phyloP scores from a whole-genome alignment of 2,113 vertebrate species.

The Garra rufa region DNA sequence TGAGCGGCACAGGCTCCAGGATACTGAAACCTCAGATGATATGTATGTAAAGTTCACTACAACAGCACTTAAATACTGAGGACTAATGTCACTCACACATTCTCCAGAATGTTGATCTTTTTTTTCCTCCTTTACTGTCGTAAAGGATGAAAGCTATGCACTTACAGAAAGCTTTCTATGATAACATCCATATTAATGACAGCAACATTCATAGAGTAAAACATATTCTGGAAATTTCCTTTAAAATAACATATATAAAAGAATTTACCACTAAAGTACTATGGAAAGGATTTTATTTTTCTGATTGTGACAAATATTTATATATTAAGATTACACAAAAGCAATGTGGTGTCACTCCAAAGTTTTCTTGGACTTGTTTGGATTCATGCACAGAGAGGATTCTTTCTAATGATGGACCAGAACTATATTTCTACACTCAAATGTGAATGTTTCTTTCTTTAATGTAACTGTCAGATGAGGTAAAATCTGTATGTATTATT shows the following conservation, averaged over 20 bases:
- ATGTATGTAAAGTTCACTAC: slow-evolving; percentile 44
- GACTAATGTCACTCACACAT: slow-evolving; percentile 13
- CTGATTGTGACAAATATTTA: slow-evolving; percentile 55
- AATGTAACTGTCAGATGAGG: slow-evolving; percentile 58
- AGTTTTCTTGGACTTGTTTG: slow-evolving; percentile 50
- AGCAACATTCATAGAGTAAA: slow-evolving; percentile 31
- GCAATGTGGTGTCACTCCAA: slow-evolving; percentile 49
- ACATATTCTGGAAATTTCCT: slow-evolving; percentile 57
- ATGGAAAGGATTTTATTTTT: slow-evolving; percentile 67
- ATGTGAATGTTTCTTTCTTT: slow-evolving; percentile 63
- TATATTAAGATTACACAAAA: slow-evolving; percentile 52
- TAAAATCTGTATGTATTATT: slow-evolving; percentile 62
- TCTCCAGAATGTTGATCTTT: slow-evolving; percentile 34
- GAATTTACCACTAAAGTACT: slow-evolving; percentile 57
- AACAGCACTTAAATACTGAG: slow-evolving; percentile 56
- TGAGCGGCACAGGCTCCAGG: slow-evolving; percentile 6
- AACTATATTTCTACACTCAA: slow-evolving; percentile 64
- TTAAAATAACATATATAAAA: slow-evolving; percentile 51
- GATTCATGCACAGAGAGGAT: slow-evolving; percentile 53
- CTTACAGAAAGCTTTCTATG: slow-evolving; percentile 47
- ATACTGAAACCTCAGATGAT: slow-evolving; percentile 32
- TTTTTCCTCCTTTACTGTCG: slow-evolving; percentile 31
- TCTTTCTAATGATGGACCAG: slow-evolving; percentile 58
- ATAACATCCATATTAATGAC: slow-evolving; percentile 31
- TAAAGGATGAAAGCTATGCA: slow-evolving; percentile 62